Evolutionary conservation across 2,888 invertebrate genomes (phyloP).

Genomic region (Lacanobia oleracea): DNA sequence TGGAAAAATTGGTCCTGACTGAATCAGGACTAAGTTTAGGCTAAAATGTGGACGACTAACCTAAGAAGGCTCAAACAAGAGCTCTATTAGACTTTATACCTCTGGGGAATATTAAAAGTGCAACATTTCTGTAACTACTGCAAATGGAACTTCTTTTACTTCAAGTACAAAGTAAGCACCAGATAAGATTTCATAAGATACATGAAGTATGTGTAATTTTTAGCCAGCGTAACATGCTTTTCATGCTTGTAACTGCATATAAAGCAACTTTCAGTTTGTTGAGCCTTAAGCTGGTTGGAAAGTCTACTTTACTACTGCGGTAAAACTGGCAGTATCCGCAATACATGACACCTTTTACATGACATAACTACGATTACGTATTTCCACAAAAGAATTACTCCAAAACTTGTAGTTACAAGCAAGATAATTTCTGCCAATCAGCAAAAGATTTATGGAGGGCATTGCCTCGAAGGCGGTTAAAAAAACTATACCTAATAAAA

Average conservation of each 20-base stretch:
- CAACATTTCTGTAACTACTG: neutral
- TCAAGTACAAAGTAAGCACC: neutral
- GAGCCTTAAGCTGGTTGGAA: slow-evolving; percentile 16
- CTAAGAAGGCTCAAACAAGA: neutral
- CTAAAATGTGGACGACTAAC: too few species aligned
- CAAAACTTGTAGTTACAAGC: neutral
- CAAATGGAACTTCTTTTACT: neutral
- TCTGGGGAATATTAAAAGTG: neutral
- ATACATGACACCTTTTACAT: slow-evolving; percentile 14
- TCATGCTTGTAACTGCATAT: neutral
- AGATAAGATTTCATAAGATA: neutral
- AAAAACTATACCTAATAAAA: neutral
- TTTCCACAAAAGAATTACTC: neutral
- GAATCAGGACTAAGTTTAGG: too few species aligned
- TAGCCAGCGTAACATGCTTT: neutral
- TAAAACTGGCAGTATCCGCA: neutral
- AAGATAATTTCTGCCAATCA: neutral
- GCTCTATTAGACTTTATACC: neutral
- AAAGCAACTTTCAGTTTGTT: slow-evolving; percentile 30
- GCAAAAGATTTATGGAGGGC: neutral
- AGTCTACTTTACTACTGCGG: slow-evolving; percentile 14
- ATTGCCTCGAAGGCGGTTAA: neutral
- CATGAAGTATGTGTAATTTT: neutral
- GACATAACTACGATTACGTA: slow-evolving; percentile 1
- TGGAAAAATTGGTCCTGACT: neutral